Evolutionary conservation across 2,113 vertebrate species (phyloP).

Genomic region (Atherinomorus stipes): DNA sequence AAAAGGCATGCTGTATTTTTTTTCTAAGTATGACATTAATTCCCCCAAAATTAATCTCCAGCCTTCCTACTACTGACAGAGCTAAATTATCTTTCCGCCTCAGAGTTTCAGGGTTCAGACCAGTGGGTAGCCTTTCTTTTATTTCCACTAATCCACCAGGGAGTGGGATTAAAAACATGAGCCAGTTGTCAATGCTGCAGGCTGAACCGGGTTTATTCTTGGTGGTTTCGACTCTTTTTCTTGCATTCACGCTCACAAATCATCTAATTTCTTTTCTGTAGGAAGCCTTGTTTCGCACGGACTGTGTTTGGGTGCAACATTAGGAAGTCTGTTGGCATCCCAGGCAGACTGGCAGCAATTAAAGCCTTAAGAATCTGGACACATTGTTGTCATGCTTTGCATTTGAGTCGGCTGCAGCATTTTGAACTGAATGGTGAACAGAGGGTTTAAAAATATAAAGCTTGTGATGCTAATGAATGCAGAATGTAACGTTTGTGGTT

Average conservation of each 20-base stretch:
- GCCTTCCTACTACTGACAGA: slow-evolving; percentile 31
- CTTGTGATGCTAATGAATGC: slow-evolving; percentile 36
- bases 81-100: slow-evolving; percentile 58
- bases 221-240: slow-evolving; percentile 32
- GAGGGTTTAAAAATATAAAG: slow-evolving; percentile 15
- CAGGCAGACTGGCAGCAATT: slow-evolving; percentile 12
- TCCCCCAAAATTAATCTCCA: slow-evolving; percentile 56
- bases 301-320: slow-evolving; percentile 21
- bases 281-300: slow-evolving; percentile 6
- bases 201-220: slow-evolving; percentile 33
- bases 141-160: slow-evolving; percentile 68
- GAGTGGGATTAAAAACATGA: slow-evolving; percentile 68
- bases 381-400: slow-evolving; percentile 15
- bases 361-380: slow-evolving; percentile 9
- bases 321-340: slow-evolving; percentile 30
- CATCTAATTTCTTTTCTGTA: slow-evolving; percentile 1
- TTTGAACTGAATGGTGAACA: slow-evolving; percentile 12
- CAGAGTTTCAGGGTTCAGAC: slow-evolving; percentile 43
- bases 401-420: slow-evolving; percentile 19
- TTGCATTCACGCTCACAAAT: slow-evolving; percentile 22
- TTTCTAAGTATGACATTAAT: background rate
- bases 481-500: slow-evolving; percentile 29
- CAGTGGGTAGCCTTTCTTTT: slow-evolving; percentile 55
- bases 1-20: slow-evolving; percentile 2
- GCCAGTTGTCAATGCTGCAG: slow-evolving; percentile 51